A percentile compares a stretch with the other conserved stretches of the same genome.
Conservation (phyloP, 2,113 vertebrate species). For the Sarotherodon lohbergeri region DNA sequence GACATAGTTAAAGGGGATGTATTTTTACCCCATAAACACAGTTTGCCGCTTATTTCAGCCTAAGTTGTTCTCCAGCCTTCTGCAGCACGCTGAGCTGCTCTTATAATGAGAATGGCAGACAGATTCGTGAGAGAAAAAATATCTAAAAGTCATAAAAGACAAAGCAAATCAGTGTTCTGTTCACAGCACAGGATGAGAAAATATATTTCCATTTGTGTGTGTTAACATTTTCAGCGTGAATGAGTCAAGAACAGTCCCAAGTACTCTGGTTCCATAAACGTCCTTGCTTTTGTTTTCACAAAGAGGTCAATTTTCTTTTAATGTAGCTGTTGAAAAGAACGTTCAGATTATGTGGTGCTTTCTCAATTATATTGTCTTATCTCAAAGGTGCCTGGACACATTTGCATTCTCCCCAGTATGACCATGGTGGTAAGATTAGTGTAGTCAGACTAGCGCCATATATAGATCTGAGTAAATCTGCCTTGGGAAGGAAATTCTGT, state of each 20-base stretch:
- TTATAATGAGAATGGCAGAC: not conserved
- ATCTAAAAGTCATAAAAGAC: not conserved
- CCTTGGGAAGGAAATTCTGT: slow-evolving; percentile 51
- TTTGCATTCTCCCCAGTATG: not conserved
- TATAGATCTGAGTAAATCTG: slow-evolving; percentile 40
- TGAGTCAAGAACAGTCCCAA: not conserved
- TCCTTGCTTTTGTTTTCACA: not conserved
- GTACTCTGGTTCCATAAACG: slow-evolving; percentile 18
- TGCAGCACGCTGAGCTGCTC: not conserved
- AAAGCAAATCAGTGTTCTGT: not conserved
- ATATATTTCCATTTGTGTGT: not conserved
- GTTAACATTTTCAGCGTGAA: not conserved
- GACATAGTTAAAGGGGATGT: not conserved
- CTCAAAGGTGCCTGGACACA: not conserved
- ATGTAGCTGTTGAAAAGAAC: slow-evolving; percentile 9
- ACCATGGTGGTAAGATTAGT: not conserved
- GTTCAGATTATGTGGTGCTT: not conserved
- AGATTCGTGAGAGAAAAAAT: not conserved
- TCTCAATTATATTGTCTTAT: not conserved
- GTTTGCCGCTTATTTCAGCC: not conserved
- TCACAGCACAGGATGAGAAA: not conserved
- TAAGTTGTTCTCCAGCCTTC: not conserved
- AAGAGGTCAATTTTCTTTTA: slow-evolving; percentile 26
- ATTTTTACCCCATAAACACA: not conserved
- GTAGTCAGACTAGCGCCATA: slow-evolving; percentile 29